phyloP scores from a whole-genome alignment of 2,113 vertebrate species.

The Melanotaenia duboulayi region DNA sequence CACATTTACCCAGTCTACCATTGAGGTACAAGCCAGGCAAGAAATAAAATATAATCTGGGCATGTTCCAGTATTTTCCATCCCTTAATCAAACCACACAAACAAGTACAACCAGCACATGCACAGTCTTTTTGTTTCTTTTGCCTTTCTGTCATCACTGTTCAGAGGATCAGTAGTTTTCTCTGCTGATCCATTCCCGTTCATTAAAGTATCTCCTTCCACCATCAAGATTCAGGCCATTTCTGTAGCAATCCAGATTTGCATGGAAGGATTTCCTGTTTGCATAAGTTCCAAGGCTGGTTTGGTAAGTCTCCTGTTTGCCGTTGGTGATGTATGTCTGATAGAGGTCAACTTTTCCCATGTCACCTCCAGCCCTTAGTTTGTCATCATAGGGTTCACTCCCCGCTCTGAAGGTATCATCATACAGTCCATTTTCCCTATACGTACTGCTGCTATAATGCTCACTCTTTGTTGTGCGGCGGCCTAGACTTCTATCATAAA shows the following conservation, averaged over 20 bases:
- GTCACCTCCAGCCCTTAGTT: constrained; percentile 42
- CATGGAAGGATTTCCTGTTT: constrained; percentile 67
- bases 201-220: constrained; percentile 66
- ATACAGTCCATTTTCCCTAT: constrained; percentile 56
- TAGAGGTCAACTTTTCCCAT: constrained; percentile 70
- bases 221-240: constrained; percentile 56
- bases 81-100: no score
- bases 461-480: constrained; percentile 78
- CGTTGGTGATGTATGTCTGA: constrained; percentile 71
- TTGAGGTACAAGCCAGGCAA: no score
- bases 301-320: constrained; percentile 71
- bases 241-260: constrained; percentile 70
- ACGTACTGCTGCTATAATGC: constrained; percentile 61
- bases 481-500: constrained; percentile 67
- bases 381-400: constrained; percentile 62
- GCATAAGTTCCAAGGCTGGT: constrained; percentile 63
- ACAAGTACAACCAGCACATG: neutral
- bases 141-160: neutral
- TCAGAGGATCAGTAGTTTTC: constrained; percentile 63
- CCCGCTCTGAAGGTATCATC: constrained; percentile 46
- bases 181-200: constrained; percentile 73
- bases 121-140: neutral
- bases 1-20: no score
- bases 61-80: no score
- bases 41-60: no score